Conservation (phyloP, 2,888 invertebrate species). For the Eristalinus aeneus region DNA sequence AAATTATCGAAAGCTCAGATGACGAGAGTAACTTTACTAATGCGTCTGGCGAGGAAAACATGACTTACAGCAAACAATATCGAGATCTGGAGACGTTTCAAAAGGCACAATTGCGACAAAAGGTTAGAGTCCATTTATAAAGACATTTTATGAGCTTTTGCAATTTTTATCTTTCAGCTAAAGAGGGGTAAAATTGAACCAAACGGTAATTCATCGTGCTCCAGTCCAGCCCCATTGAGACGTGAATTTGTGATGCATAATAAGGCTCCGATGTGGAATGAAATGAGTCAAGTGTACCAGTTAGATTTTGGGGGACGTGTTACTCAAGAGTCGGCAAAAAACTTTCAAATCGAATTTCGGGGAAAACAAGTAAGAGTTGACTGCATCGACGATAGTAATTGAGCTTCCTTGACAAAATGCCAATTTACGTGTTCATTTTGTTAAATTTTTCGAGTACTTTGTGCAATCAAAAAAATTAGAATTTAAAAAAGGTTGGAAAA, state of each 20-base stretch:
- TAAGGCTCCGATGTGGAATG: slow-evolving; percentile 99
- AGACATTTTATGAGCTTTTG: background rate
- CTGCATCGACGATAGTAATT: too few relatives aligned
- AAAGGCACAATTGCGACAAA: slow-evolving; percentile 94
- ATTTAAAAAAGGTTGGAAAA: too few relatives aligned
- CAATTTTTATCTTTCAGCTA: slow-evolving; percentile 82
- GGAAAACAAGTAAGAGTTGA: slow-evolving; percentile 96
- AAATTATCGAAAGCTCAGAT: slow-evolving; percentile 89
- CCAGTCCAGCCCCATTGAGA: slow-evolving; percentile 82
- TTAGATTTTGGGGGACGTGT: slow-evolving; percentile 99
- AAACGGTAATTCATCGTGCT: slow-evolving; percentile 79
- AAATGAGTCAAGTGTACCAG: slow-evolving; percentile 99
- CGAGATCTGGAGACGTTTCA: slow-evolving; percentile 94
- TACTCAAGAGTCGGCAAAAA: slow-evolving; percentile 99
- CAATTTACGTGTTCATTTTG: too few relatives aligned
- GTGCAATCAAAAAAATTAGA: too few relatives aligned
- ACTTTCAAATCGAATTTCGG: slow-evolving; percentile 98
- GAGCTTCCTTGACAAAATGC: too few relatives aligned
- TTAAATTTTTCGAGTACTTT: too few relatives aligned
- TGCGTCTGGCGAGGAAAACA: slow-evolving; percentile 82
- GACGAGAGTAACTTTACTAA: slow-evolving; percentile 85
- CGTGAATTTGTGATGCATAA: slow-evolving; percentile 97
- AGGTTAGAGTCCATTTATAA: slow-evolving; percentile 82
- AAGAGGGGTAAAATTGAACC: slow-evolving; percentile 86
- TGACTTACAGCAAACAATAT: slow-evolving; percentile 86